Percentiles rank a stretch among this genome's conserved stretches.
phyloP scores from a whole-genome alignment of 2,888 invertebrate genomes.

The Catocala fraxini region DNA sequence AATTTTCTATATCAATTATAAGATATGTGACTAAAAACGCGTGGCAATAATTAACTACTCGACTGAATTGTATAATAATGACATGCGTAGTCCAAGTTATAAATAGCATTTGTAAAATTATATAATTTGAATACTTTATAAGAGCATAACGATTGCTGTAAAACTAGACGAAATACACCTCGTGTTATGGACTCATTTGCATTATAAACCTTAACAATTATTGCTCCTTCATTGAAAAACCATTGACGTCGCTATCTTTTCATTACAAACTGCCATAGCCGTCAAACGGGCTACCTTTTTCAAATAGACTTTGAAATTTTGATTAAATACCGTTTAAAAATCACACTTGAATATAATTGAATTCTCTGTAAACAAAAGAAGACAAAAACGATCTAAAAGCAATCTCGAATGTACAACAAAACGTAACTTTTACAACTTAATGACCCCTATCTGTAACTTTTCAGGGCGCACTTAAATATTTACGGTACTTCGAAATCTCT shows the following conservation, averaged over 20 bases:
- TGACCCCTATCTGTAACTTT: slow-evolving; percentile 39
- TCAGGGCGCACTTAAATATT: slow-evolving; percentile 46
- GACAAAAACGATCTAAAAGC: slow-evolving; percentile 34
- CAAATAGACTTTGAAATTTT: slow-evolving; percentile 50
- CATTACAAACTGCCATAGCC: slow-evolving; percentile 48
- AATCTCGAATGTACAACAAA: slow-evolving; percentile 36
- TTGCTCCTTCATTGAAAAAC: slow-evolving; percentile 62
- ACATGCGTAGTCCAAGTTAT: too few relatives aligned
- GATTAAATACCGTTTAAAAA: slow-evolving; percentile 53
- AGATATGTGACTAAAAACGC: too few relatives aligned
- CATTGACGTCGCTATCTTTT: slow-evolving; percentile 58
- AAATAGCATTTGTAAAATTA: too few relatives aligned
- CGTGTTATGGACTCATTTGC: slow-evolving; percentile 47
- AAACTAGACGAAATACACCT: too few relatives aligned
- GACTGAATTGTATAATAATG: too few relatives aligned
- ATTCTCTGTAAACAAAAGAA: slow-evolving; percentile 42
- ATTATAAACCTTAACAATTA: slow-evolving; percentile 61
- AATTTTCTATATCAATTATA: too few relatives aligned
- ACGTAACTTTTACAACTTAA: slow-evolving; percentile 49
- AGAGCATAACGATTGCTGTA: too few relatives aligned
- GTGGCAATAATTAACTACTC: too few relatives aligned
- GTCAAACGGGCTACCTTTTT: slow-evolving; percentile 51
- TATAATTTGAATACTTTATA: too few relatives aligned
- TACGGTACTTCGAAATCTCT: slow-evolving; percentile 40
- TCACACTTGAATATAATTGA: slow-evolving; percentile 57